Evolutionary conservation across 2,797 vertebrate species (phyloP), one percentile per base, ranked within the genome.

Genomic region (Poeciliopsis presidionis): DNA sequence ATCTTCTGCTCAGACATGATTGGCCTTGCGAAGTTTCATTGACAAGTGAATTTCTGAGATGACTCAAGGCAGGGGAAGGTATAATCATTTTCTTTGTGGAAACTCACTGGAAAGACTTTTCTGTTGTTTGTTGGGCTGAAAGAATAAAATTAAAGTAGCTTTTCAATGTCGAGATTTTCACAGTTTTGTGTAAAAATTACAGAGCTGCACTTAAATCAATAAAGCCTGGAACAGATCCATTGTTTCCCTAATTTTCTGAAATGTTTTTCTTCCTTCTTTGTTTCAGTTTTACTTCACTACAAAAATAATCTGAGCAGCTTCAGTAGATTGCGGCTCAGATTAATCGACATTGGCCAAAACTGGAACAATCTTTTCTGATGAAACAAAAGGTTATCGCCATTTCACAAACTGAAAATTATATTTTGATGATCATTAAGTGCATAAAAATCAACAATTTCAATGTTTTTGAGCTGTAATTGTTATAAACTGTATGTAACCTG

Each of bases 1-100:
- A 86, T 73, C 87, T 88, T 82, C 72, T 81, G 70, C 78, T 16
- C 69, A 51, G 69, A 80, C 73, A 71, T 73, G 61, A 82, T 74
- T 82, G 75, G 87, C 83, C 75, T 80, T 75, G 81, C 81, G 74
- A 90, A 76, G 76, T 77, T 92, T 86, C 77, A 87, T 82, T 81
- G 86, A 87, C 1, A 36, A 12, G 7, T 76, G 74, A 87, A 88
- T 90, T 81, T 86, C 82, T 87, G 79, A 71, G 22, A 88, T 88
- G 81, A 83, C 18, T 81, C 46, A 51, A 76, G 72, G 75, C 53
- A 82, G 71, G 81, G 1, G 39, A 81, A 83, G 86, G 82, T 86
- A 79, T 84, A 87, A 81, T 86, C 78, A 85, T 41, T 49, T 78
- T 85, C 82, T 84, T 85, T 83, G 85, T 91, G 72, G 73, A 74